Base-by-base conservation (phyloP, 2,113 vertebrate species). In the Carollia perspicillata region DNA sequence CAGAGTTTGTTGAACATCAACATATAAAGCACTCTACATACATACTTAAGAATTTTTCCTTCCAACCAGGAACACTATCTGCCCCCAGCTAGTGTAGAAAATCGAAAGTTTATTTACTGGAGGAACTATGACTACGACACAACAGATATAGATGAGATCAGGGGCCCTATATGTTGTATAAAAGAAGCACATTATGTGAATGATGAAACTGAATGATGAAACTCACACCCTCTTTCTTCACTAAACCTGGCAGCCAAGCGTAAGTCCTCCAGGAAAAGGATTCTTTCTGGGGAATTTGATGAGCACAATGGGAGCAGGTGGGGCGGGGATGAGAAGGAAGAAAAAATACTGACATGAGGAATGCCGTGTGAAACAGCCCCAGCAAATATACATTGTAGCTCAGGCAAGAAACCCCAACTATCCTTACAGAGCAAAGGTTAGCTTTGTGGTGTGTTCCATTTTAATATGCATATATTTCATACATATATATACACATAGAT, bases 181-280 rank as follows among this genome's bases (percentile, higher is more conserved):
- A 58, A 89, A 92, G 26, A 92, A 72, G 35, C n/a, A 14, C 7
- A 49, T 55, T n/a, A 26, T 66, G 11, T 84, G 47, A 81, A 75
- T 87, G 92, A 90, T 84, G 90, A 93, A 63, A 88, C 30, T 71
- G 71, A 75, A 92, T 84, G 40, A 74, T 69, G 78, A 93, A 93
- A 88, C 58, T 72, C 37, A 79, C 8, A 84, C 20, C 30, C 71
- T 79, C 6, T 35, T 74, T 83, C 68, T 47, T 49, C 8, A 40
- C 55, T 80, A 55, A 72, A 65, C 37, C 55, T 66, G 40, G 30
- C 23, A 75, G n/a, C 40, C 75, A 91, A 58, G 35, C 53, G 37
- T 60, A 90, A 74, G 93, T 81, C 10, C 17, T 91, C 58, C 40
- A 75, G 49, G 47, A 40, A 93, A 14, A 63, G 93, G 47, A 33